Evolutionary conservation across 2,113 vertebrate genomes (phyloP), one percentile per base, ranked within the genome.

Genomic region (Platycercus adscitus): DNA sequence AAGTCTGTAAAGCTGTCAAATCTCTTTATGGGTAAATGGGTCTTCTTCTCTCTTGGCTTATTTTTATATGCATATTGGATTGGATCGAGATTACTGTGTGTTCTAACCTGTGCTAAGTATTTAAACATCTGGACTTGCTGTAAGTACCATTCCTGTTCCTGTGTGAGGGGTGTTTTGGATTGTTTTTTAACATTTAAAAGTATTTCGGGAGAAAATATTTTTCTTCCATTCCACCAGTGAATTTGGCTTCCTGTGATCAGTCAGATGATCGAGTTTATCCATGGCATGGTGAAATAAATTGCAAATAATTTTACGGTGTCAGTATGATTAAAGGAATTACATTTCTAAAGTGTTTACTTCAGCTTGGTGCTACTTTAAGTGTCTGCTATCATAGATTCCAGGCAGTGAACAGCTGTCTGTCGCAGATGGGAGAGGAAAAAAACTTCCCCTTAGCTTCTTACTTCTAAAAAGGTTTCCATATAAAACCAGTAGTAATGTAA

Each of bases 361-460:
- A 65, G 88, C 91, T 44, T 46, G 79, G 88, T 78, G 80, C 77
- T 95, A 29, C 93, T 87, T 91, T 64, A 76, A 77, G 91, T 82
- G 92, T 81, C 89, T 96, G 79, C 93, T 95, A 23, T 72, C 94
- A n/a, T 73, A 85, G 95, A 93, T 87, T 93, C 87, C 91, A 58
- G 68, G 81, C 77, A 63, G 83, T 17, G 68, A 71, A 33, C 81
- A 96, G 93, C 69, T 94, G 96, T 91, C 96, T 94, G 84, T 95
- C 70, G 4, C 64, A 91, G 87, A 81, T 94, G 94, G 43, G 79
- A 87, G 92, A 81, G 58, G 17, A 39, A 80, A 91, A 93, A 87
- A 96, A 2, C 66, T 89, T 89, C 91, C 70, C 78, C 50, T 29
- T 68, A 44, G 72, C 92, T 91, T 58, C 92, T 93, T 94, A 60